phyloP scores from a whole-genome alignment of 2,113 vertebrate genomes.

The Rhabdomys dilectus region DNA sequence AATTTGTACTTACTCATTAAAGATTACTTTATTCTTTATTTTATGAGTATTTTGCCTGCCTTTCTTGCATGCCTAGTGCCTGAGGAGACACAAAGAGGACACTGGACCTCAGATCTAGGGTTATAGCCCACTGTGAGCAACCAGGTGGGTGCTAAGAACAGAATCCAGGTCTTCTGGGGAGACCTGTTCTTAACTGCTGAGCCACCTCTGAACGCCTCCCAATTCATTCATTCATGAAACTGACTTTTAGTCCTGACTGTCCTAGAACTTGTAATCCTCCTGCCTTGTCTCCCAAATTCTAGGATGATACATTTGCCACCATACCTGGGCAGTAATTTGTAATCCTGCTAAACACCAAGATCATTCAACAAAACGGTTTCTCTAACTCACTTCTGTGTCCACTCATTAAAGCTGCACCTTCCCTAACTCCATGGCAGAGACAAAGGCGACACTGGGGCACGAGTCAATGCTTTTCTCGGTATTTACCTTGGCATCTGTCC shows the following conservation, averaged over 20 bases:
- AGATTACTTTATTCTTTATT: not conserved
- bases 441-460: fast-evolving
- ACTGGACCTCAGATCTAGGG: not conserved
- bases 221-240: not conserved
- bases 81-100: not conserved
- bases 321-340: not conserved
- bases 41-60: not conserved
- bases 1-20: not conserved
- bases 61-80: not conserved
- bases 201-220: not conserved
- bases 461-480: not conserved
- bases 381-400: not conserved
- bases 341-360: slow-evolving; percentile 7
- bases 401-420: not conserved
- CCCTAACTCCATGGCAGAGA: not conserved
- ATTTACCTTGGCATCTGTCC: slow-evolving; percentile 96
- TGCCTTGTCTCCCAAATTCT: not conserved
- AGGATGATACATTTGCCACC: not conserved
- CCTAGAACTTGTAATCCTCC: not conserved
- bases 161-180: not conserved
- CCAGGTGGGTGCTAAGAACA: no score
- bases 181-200: not conserved
- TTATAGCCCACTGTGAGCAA: not conserved
- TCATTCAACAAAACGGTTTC: not conserved
- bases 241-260: not conserved